Evolutionary conservation across 2,888 invertebrate genomes (phyloP).

Genomic region (Tanypteryx hageni): DNA sequence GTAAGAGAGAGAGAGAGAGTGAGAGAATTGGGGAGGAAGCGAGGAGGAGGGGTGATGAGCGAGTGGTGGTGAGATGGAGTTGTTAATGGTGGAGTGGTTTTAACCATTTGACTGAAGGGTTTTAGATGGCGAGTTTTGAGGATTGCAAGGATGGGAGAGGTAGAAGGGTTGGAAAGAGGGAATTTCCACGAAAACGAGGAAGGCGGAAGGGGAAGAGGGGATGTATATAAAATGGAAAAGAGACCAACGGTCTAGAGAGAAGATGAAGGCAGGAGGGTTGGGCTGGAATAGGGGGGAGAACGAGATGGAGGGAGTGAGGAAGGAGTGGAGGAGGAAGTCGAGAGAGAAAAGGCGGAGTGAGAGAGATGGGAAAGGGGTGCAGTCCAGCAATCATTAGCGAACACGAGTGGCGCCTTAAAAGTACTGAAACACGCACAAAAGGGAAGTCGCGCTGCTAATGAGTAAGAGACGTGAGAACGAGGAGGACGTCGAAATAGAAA

Average conservation of each 20-base stretch:
- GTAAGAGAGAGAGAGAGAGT: background rate
- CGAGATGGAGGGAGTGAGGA: too few relatives aligned
- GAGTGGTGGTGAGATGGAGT: background rate
- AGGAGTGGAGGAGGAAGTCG: too few relatives aligned
- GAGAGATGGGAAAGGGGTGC: background rate
- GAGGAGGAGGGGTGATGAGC: background rate
- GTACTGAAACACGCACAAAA: background rate
- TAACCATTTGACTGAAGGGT: background rate
- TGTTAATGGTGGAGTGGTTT: background rate
- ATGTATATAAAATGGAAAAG: background rate
- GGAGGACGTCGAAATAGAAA: constrained; percentile 2
- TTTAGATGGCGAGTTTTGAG: background rate
- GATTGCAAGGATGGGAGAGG: background rate
- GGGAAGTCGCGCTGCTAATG: constrained; percentile 30
- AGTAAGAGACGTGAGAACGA: background rate
- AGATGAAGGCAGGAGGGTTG: too few relatives aligned
- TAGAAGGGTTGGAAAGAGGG: background rate
- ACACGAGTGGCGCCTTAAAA: constrained; percentile 21
- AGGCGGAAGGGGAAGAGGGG: background rate
- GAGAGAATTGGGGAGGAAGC: background rate
- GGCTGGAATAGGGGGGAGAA: too few relatives aligned
- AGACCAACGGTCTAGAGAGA: background rate
- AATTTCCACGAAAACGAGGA: background rate
- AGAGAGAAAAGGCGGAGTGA: background rate
- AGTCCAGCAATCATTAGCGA: constrained; percentile 29